Conservation (phyloP, 1,140 invertebrate genomes). For the Drosophila lacteicornis region DNA sequence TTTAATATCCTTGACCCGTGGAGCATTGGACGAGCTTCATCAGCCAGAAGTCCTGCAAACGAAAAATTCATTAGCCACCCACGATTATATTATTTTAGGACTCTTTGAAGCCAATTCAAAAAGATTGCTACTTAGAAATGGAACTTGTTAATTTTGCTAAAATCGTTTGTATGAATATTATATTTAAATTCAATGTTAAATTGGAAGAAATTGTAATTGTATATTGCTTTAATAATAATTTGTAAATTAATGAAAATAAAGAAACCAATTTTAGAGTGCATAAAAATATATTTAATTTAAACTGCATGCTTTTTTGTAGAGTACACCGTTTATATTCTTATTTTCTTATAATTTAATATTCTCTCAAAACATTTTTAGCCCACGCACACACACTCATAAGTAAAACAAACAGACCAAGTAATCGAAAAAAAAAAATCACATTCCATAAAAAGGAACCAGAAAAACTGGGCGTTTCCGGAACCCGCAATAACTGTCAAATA, state of each 20-base stretch:
- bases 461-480: conserved; percentile 73
- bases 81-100: background rate
- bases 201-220: too few species aligned
- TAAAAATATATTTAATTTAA: background rate
- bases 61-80: conserved; percentile 23
- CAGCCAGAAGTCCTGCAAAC: conserved; percentile 26
- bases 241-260: too few species aligned
- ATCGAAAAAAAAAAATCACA: conserved; percentile 28
- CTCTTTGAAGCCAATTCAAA: conserved; percentile 2
- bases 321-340: too few species aligned
- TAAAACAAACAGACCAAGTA: conserved; percentile 17
- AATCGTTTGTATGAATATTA: background rate
- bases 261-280: too few species aligned
- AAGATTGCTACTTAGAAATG: too few species aligned
- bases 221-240: too few species aligned
- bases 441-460: conserved; percentile 66
- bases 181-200: background rate
- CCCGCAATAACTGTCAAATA: conserved; percentile 76
- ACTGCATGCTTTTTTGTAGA: too few species aligned
- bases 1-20: conserved; percentile 49
- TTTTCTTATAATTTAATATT: background rate
- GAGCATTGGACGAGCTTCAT: conserved; percentile 35
- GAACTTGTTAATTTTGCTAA: background rate
- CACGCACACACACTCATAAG: background rate
- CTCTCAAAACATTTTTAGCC: background rate